A percentile compares a stretch with the other conserved stretches of the same genome.
Evolutionary conservation across 2,888 invertebrate genomes (phyloP).

Genomic region (Bibio marci): DNA sequence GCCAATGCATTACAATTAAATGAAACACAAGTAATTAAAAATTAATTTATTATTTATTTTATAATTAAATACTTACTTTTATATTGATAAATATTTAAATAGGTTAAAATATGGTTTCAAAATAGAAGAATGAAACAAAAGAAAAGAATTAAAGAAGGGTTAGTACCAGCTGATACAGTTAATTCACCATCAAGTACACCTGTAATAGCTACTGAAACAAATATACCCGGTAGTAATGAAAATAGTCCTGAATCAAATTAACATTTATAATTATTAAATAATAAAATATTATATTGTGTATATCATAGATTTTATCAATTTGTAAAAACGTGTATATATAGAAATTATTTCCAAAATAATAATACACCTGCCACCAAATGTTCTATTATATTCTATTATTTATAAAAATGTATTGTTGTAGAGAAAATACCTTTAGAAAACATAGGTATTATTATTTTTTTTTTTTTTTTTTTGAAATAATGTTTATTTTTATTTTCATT

Average conservation of each 20-base stretch:
- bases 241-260: slow-evolving; percentile 56
- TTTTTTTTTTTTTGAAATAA: no score
- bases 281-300: no score
- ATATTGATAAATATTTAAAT: slow-evolving; percentile 1
- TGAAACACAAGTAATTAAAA: slow-evolving; percentile 59
- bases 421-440: no score
- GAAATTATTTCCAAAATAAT: no score
- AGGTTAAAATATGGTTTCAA: slow-evolving; percentile 95
- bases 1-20: slow-evolving; percentile 91
- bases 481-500: no score
- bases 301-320: no score
- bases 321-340: no score
- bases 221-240: slow-evolving; percentile 40
- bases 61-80: background rate
- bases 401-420: no score
- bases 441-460: no score
- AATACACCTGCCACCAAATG: no score
- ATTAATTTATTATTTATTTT: slow-evolving; percentile 28
- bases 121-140: slow-evolving; percentile 98
- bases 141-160: slow-evolving; percentile 87
- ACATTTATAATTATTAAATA: slow-evolving; percentile 10
- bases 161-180: slow-evolving; percentile 45
- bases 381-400: no score
- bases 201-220: slow-evolving; percentile 14
- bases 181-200: slow-evolving; percentile 26